Evolutionary conservation across 2,113 vertebrate species (phyloP).

Genomic region (Petromus typicus): DNA sequence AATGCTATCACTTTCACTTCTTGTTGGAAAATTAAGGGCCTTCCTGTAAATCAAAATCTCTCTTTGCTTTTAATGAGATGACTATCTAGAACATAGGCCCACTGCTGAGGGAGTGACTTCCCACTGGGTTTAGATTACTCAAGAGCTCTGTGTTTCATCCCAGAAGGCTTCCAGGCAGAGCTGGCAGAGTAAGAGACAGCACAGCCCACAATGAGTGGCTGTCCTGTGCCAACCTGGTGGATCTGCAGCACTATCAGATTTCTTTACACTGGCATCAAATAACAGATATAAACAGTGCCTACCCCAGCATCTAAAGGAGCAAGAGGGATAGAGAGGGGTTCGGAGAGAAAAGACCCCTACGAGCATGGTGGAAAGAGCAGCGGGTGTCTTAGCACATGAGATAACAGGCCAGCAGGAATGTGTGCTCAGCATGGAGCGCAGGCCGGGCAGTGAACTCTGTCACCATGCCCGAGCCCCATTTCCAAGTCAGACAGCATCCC

Average conservation of each 20-base stretch:
- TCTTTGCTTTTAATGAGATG: constrained; percentile 81
- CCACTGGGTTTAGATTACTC: constrained; percentile 83
- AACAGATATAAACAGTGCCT: background rate
- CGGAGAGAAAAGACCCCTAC: background rate
- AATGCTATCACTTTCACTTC: constrained; percentile 63
- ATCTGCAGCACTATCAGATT: fast-evolving
- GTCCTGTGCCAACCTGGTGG: background rate
- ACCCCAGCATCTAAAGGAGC: background rate
- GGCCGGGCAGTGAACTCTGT: background rate
- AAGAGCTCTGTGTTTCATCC: constrained; percentile 82
- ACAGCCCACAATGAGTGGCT: background rate
- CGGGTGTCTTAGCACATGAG: background rate
- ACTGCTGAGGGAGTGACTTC: constrained; percentile 80
- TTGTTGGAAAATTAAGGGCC: constrained; percentile 83
- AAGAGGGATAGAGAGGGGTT: background rate
- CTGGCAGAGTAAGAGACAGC: constrained; percentile 30
- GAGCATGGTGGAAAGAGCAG: background rate
- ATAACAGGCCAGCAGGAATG: too few species aligned
- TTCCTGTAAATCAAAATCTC: constrained; percentile 84
- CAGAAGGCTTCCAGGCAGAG: constrained; percentile 73
- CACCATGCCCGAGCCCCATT: fast-evolving
- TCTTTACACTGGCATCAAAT: background rate
- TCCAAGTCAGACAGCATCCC: background rate
- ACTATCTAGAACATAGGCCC: constrained; percentile 79
- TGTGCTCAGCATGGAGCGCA: fast-evolving